phyloP scores from a whole-genome alignment of 2,888 invertebrate species.

The Drosophila anomelani region DNA sequence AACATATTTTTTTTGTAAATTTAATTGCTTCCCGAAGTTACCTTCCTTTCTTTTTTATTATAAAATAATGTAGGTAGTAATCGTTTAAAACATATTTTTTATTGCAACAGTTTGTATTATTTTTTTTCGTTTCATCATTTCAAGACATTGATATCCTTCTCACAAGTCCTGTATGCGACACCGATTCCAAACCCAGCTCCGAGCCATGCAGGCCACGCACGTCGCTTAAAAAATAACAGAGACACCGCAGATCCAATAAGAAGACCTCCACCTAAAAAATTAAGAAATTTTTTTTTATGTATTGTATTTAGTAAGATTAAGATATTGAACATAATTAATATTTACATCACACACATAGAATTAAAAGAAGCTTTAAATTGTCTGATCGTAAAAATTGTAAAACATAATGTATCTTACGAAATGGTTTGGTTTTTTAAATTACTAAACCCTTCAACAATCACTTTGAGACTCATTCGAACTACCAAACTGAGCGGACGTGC shows the following conservation, averaged over 20 bases:
- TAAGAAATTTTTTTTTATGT: slow-evolving; percentile 8
- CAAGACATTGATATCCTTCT: slow-evolving; percentile 75
- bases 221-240: slow-evolving; percentile 91
- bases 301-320: background rate
- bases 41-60: no score
- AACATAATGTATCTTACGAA: no score
- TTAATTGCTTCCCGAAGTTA: no score
- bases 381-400: no score
- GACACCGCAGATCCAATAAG: slow-evolving; percentile 93
- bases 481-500: no score
- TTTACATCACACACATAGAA: no score
- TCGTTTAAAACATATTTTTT: background rate
- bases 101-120: background rate
- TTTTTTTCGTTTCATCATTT: slow-evolving; percentile 43
- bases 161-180: slow-evolving; percentile 87
- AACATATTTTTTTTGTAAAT: no score
- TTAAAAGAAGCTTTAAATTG: no score
- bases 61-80: background rate
- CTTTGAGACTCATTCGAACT: no score
- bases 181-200: slow-evolving; percentile 96
- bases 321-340: no score
- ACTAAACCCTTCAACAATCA: no score
- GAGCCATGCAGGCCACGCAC: slow-evolving; percentile 94
- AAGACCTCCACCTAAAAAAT: slow-evolving; percentile 91
- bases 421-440: no score